A percentile compares a stretch with the other conserved stretches of the same genome.
phyloP scores from a whole-genome alignment of 2,797 vertebrate genomes.

The Danio choprae region DNA sequence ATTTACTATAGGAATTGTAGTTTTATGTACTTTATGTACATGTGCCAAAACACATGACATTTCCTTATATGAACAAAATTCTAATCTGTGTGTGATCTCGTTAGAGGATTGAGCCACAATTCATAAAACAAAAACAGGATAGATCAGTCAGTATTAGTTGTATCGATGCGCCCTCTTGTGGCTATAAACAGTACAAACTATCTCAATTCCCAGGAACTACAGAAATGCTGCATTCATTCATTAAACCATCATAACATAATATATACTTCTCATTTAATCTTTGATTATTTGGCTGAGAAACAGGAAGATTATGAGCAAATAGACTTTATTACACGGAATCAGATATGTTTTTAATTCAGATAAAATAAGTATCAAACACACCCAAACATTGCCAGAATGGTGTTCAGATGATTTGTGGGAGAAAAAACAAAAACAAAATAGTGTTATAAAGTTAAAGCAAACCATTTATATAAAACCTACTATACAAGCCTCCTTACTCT shows the following conservation, averaged over 20 bases:
- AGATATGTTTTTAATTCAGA: slow-evolving; percentile 48
- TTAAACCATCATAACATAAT: too few species aligned
- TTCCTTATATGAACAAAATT: too few species aligned
- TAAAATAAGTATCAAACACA: slow-evolving; percentile 64
- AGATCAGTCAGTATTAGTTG: neutral
- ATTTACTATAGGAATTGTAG: too few species aligned
- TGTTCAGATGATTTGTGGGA: slow-evolving; percentile 24
- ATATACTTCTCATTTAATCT: too few species aligned
- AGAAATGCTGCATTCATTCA: neutral
- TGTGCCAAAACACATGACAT: too few species aligned
- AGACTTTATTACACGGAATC: slow-evolving; percentile 56
- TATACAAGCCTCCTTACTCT: slow-evolving; percentile 1
- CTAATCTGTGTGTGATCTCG: too few species aligned
- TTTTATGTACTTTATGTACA: too few species aligned
- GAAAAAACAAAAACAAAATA: slow-evolving; percentile 61
- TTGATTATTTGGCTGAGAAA: too few species aligned
- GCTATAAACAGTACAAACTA: neutral
- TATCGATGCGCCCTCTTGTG: slow-evolving; percentile 4
- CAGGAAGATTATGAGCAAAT: slow-evolving; percentile 49
- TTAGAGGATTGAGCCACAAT: too few species aligned
- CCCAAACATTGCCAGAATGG: slow-evolving; percentile 52
- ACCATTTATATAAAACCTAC: slow-evolving; percentile 16
- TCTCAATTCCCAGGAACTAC: too few species aligned
- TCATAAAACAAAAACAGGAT: too few species aligned
- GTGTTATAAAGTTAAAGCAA: slow-evolving; percentile 55